These are phyloP conservation scores for Bagarius yarrelli DNA, from an alignment of 2,113 vertebrate genomes.

Conservation along the genomic window DNA sequence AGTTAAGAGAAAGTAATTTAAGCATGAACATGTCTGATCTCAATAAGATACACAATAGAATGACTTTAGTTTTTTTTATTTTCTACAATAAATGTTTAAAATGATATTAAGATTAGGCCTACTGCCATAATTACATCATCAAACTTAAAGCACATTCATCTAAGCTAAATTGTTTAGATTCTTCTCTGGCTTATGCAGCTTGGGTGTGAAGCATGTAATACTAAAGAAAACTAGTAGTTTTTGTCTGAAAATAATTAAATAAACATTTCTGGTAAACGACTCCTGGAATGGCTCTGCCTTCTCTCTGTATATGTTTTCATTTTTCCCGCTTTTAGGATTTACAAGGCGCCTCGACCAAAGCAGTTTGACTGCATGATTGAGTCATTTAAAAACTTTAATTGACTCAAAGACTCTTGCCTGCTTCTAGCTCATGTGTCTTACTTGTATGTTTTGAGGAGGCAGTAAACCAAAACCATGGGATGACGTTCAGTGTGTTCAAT, in stretches of 20 bases:
- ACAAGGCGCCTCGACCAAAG: constrained; percentile 58
- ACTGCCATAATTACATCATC: not conserved
- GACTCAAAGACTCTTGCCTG: constrained; percentile 23
- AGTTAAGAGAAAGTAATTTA: not conserved
- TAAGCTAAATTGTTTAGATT: constrained; percentile 76
- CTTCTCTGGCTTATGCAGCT: constrained; percentile 76
- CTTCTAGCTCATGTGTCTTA: constrained; percentile 1
- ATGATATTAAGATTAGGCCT: not conserved
- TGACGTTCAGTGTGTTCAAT: constrained; percentile 46
- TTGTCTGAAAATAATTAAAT: constrained; percentile 72
- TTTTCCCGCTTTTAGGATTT: constrained; percentile 52
- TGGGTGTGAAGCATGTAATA: constrained; percentile 71
- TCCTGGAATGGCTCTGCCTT: constrained; percentile 62
- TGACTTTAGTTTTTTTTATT: constrained; percentile 65
- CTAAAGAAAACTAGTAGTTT: constrained; percentile 83
- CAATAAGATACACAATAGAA: constrained; percentile 48
- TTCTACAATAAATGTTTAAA: constrained; percentile 58
- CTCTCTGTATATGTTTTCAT: constrained; percentile 52
- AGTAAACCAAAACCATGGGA: constrained; percentile 46
- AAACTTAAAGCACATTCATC: constrained; percentile 70
- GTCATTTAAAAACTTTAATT: constrained; percentile 49
- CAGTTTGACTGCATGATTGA: constrained; percentile 50
- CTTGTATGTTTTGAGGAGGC: constrained; percentile 60
- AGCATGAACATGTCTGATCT: constrained; percentile 55
- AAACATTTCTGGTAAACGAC: constrained; percentile 67